Evolutionary conservation across 1,140 invertebrate genomes (phyloP), one percentile per base, ranked within the genome.

Genomic region (Phthorimaea operculella): DNA sequence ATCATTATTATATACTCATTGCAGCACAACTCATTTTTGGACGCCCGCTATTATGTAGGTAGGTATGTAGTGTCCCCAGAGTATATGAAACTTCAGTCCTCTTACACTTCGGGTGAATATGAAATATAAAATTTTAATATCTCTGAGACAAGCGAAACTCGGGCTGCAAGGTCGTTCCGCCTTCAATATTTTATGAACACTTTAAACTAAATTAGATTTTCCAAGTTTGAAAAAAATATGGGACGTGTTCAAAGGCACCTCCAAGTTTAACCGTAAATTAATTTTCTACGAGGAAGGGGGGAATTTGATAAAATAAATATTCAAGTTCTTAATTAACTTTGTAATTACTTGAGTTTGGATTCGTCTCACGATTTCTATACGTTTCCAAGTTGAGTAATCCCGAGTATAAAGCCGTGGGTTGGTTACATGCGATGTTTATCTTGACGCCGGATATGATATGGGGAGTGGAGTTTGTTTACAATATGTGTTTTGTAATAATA

Each of bases 111-210:
- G 59, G 42, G 52, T 34, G 59, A 70, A 63, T 67, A 67, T 52
- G 50, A 51, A 57, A 52, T 59, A 54, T 72, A 72, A 72, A 74
- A 57, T 74, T 70, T 74, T 74, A 74, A 74, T 74, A 74, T 70
- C 66, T 59, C 55, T 56, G 53, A 70, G 63, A 74, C 62, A 71
- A 56, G 64, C 62, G 65, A 66, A 68, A 66, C 64, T 65, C 59
- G 57, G 60, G 51, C 59, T 64, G 52, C 55, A 53, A 62, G 55
- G 63, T 66, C 60, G 60, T 62, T 57, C 52, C 21, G 34, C 51
- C 65, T 74, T 72, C 64, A 72, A 72, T 74, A 74, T 72, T 72
- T 74, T 72, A 74, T 66, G 70, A 74, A 72, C 66, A 72, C 70
- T 74, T 74, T 63, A 65, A 69, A 68, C 60, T 64, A 68, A 72